A percentile compares a stretch with the other conserved stretches of the same genome.
Evolutionary conservation across 2,113 vertebrate genomes (phyloP).

Genomic region (Heliornis fulica): DNA sequence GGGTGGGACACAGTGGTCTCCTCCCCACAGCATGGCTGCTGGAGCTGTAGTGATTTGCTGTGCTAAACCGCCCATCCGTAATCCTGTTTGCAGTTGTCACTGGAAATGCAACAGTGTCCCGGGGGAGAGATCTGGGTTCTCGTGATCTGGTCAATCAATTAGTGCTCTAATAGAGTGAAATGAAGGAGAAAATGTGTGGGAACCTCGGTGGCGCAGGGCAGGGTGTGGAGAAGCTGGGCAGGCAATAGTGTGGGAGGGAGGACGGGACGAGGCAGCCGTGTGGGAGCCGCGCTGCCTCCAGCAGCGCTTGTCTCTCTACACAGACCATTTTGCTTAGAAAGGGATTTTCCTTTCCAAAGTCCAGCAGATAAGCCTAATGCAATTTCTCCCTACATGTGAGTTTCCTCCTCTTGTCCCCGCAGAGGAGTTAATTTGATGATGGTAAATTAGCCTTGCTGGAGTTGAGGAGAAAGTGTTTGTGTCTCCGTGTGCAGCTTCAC

Average conservation of each 20-base stretch:
- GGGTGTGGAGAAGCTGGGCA: accelerated
- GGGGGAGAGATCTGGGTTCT: neutral
- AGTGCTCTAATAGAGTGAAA: slow-evolving; percentile 42
- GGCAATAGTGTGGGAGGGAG: neutral
- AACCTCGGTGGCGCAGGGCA: neutral
- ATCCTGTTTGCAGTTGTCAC: neutral
- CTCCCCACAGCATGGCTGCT: neutral
- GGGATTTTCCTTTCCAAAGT: neutral
- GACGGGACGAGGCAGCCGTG: accelerated
- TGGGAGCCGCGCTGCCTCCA: accelerated
- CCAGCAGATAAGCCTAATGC: neutral
- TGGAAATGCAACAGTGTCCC: neutral
- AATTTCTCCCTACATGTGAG: neutral
- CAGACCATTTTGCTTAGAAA: neutral
- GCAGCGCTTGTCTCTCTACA: neutral
- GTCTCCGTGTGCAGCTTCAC: accelerated
- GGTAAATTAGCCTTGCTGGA: neutral
- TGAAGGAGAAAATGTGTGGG: slow-evolving; percentile 34
- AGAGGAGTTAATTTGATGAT: neutral
- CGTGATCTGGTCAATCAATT: slow-evolving; percentile 34
- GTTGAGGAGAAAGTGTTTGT: neutral
- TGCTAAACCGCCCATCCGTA: neutral
- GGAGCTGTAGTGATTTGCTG: neutral
- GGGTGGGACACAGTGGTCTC: accelerated
- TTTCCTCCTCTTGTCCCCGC: neutral